Conservation (phyloP, 2,888 invertebrate species). For the Apamea epomidion region DNA sequence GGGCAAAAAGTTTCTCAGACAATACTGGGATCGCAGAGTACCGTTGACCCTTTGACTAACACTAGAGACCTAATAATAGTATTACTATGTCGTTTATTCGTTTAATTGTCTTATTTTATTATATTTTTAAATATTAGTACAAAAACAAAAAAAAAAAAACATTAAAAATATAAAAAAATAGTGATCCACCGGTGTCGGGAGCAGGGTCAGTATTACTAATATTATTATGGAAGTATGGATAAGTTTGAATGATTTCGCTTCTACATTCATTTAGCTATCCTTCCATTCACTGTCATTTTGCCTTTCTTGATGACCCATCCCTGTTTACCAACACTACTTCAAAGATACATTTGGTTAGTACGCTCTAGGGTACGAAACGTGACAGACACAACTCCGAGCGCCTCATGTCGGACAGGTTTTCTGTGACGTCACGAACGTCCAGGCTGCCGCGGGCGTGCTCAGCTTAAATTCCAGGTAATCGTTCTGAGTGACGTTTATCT, state of each 20-base stretch:
- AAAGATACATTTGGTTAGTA: neutral
- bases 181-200: too few relatives aligned
- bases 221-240: neutral
- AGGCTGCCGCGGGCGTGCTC: constrained; percentile 6
- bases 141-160: too few relatives aligned
- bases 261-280: neutral
- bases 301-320: neutral
- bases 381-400: neutral
- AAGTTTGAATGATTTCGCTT: neutral
- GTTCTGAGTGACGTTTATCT: neutral
- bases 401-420: constrained; percentile 5
- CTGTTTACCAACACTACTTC: neutral
- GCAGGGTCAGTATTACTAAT: too few relatives aligned
- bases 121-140: too few relatives aligned
- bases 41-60: too few relatives aligned
- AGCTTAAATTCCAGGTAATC: neutral
- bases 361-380: constrained; percentile 2
- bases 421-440: constrained; percentile 11
- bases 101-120: too few relatives aligned
- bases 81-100: too few relatives aligned
- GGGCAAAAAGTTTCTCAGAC: too few relatives aligned
- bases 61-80: too few relatives aligned
- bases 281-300: neutral
- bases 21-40: too few relatives aligned
- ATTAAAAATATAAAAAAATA: too few relatives aligned